Evolutionary conservation across 2,113 vertebrate genomes (phyloP).

Genomic region (Amphiprion ocellaris): DNA sequence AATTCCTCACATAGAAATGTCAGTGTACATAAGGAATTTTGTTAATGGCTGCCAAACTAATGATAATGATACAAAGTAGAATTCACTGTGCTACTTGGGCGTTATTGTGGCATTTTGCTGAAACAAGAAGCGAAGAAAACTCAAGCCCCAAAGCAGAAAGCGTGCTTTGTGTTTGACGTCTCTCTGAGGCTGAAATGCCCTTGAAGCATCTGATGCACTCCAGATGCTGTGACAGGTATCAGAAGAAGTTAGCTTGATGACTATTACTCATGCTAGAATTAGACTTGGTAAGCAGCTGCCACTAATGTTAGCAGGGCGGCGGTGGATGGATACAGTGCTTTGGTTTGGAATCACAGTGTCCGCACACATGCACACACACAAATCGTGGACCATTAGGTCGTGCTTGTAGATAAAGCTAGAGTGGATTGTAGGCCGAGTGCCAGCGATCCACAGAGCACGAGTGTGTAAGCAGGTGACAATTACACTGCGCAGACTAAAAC

Average conservation of each 20-base stretch:
- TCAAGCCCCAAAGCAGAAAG: conserved; percentile 11
- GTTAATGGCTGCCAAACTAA: conserved; percentile 3
- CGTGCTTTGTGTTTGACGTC: conserved; percentile 18
- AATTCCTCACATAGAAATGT: conserved; percentile 4
- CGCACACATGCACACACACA: not conserved
- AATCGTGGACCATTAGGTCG: conserved; percentile 14
- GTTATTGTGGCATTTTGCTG: too few species aligned
- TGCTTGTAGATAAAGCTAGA: conserved; percentile 58
- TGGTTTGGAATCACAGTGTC: conserved; percentile 12
- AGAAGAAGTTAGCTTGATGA: conserved; percentile 56
- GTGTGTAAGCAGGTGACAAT: conserved; percentile 32
- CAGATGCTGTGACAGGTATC: conserved; percentile 52
- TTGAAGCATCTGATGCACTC: conserved; percentile 26
- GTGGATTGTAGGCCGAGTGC: conserved; percentile 40
- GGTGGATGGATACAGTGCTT: not conserved
- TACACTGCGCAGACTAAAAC: conserved; percentile 18
- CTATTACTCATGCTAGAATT: conserved; percentile 52
- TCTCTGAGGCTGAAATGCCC: conserved; percentile 22
- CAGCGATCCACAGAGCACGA: conserved; percentile 20
- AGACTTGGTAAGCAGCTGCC: conserved; percentile 52
- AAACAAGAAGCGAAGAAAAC: not conserved
- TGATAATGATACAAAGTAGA: not conserved
- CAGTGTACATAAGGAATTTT: not conserved
- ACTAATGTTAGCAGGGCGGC: conserved; percentile 28
- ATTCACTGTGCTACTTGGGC: too few species aligned